Percentiles rank a stretch among this genome's conserved stretches.
Conservation (phyloP, 2,113 vertebrate genomes). For the Xiphophorus couchianus region DNA sequence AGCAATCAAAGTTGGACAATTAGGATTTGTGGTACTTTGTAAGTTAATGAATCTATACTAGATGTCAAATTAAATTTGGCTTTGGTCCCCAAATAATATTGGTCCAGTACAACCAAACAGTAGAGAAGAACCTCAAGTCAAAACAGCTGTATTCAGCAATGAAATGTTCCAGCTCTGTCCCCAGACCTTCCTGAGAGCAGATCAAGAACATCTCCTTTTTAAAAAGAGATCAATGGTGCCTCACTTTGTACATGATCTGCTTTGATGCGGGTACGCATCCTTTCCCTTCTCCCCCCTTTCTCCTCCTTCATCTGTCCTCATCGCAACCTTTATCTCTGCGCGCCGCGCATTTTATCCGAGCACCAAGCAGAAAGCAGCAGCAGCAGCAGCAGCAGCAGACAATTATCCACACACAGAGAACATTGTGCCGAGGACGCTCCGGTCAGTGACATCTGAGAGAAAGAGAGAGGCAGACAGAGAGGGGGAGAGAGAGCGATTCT, state of each 20-base stretch:
- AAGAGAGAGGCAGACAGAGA: constrained; percentile 39
- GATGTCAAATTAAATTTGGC: too few relatives aligned
- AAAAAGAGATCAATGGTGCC: constrained; percentile 24
- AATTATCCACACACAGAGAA: constrained; percentile 46
- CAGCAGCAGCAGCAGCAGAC: constrained; percentile 15
- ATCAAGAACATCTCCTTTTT: constrained; percentile 4
- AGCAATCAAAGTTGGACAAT: not conserved
- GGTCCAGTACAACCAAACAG: not conserved
- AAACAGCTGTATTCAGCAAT: constrained; percentile 14
- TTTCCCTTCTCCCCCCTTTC: not conserved
- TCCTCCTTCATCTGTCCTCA: not conserved
- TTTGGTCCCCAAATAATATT: not conserved
- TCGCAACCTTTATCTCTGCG: not conserved
- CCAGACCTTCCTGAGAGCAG: constrained; percentile 25
- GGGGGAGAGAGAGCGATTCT: constrained; percentile 45
- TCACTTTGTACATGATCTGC: constrained; percentile 39
- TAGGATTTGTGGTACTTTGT: too few relatives aligned
- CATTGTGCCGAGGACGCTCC: constrained; percentile 43
- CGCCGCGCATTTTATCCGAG: constrained; percentile 10
- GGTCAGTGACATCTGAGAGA: constrained; percentile 39
- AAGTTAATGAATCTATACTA: too few relatives aligned
- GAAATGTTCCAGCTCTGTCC: not conserved
- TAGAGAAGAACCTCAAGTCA: not conserved
- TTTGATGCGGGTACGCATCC: constrained; percentile 21
- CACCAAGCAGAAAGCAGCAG: constrained; percentile 8